Evolutionary conservation across 1,140 invertebrate genomes (phyloP), one percentile per base, ranked within the genome.

Genomic region (Papilio polyxenes): DNA sequence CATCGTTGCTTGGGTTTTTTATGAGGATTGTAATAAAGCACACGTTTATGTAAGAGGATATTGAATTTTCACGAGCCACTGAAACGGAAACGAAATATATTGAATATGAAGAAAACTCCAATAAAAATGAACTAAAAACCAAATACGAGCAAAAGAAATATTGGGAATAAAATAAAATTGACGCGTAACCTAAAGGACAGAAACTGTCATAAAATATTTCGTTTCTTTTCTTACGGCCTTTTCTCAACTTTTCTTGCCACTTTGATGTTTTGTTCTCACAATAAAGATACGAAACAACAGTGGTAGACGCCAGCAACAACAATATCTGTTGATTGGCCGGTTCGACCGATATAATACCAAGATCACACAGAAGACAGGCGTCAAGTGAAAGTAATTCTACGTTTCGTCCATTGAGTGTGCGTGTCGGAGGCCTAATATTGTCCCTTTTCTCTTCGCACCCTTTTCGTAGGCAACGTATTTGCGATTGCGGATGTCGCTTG

Each of bases 31-130:
- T 80, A 65, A 80, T 80, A 80, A 80, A 80, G 78, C 59, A 80
- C 40, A 69, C 78, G 78, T 80, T 69, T 65, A 65, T 69, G 62
- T 69, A 80, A 80, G 44, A 80, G 78, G 78, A 80, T 80, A 80
- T 80, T 80, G 78, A 80, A 80, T 80, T 80, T 80, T 80, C 78
- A 80, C 78, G 78, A 80, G n/a, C 78, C 78, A 80, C 37, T 80
- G 78, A 65, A 80, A 80, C 78, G 78, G 78, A 80, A 80, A 80
- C 59, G 62, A 69, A 80, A 80, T 80, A 80, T 48, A 80, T 80
- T 80, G 78, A 80, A 80, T 80, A 69, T 49, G 78, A 80, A 80
- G 78, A 80, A 80, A 79, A 69, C 37, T 62, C 37, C 40, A 80
- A 80, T 80, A 80, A 80, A 80, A 80, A 80, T 65, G 78, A 80